These are phyloP conservation scores for Oreochromis mossambicus DNA, from an alignment of 2,797 vertebrate species.

Conservation along the genomic window DNA sequence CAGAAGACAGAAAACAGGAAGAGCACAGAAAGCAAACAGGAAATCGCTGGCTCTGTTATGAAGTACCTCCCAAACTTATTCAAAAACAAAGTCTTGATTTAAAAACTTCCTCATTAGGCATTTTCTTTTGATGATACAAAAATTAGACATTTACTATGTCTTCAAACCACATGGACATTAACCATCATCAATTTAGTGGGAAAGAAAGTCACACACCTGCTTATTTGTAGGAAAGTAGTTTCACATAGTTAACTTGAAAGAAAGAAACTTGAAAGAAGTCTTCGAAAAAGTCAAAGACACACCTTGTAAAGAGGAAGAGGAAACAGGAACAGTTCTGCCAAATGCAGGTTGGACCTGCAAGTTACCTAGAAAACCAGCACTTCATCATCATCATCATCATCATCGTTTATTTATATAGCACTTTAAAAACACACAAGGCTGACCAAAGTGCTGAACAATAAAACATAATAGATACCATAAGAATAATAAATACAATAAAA, in stretches of 20 bases:
- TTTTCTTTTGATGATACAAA: neutral
- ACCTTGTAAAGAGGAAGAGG: neutral
- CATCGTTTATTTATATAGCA: too few species aligned
- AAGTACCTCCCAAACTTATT: neutral
- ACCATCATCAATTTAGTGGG: neutral
- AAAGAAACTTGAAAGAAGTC: neutral
- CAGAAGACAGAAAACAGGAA: neutral
- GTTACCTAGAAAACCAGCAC: neutral
- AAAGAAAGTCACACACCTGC: neutral
- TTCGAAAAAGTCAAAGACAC: neutral
- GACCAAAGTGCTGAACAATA: too few species aligned
- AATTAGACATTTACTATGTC: accelerated
- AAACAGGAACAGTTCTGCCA: neutral
- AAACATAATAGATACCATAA: too few species aligned
- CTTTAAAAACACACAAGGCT: too few species aligned
- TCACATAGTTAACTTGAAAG: neutral
- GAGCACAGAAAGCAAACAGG: neutral
- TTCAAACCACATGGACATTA: neutral
- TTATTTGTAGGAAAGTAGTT: neutral
- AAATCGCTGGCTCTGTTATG: neutral
- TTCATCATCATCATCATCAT: too few species aligned
- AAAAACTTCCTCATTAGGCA: accelerated
- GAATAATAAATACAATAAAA: too few species aligned
- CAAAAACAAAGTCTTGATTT: neutral
- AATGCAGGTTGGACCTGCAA: neutral